Conservation (phyloP, 1,140 invertebrate genomes). For the Macrocentrus cingulum region DNA sequence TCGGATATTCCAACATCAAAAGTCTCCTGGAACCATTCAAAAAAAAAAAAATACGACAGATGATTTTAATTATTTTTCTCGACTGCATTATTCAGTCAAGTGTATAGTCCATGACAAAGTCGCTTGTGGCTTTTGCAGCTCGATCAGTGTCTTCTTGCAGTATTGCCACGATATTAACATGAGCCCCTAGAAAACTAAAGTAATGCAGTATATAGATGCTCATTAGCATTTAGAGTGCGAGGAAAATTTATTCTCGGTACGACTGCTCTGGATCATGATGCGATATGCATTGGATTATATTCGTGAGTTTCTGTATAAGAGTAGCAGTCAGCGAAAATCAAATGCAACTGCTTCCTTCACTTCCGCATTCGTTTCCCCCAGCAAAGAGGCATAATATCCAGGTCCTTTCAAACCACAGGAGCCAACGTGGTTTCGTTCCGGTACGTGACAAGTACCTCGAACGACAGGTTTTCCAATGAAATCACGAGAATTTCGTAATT, state of each 20-base stretch:
- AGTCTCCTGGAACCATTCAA: too few species aligned
- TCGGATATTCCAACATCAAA: too few species aligned
- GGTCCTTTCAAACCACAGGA: not conserved
- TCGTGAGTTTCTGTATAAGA: slow-evolving; percentile 14
- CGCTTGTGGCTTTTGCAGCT: not conserved
- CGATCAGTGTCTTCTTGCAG: not conserved
- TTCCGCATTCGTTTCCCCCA: not conserved
- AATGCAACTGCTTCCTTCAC: not conserved
- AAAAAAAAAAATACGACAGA: too few species aligned
- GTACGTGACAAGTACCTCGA: slow-evolving; percentile 3
- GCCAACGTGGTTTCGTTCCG: not conserved
- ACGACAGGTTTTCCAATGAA: not conserved
- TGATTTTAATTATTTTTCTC: too few species aligned
- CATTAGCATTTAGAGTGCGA: slow-evolving; percentile 48
- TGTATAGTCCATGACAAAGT: slow-evolving; percentile 15
- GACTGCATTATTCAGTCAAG: slow-evolving; percentile 7
- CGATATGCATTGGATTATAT: slow-evolving; percentile 45
- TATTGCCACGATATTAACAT: slow-evolving; percentile 1
- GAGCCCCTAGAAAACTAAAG: not conserved
- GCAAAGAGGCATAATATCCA: not conserved
- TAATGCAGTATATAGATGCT: slow-evolving; percentile 25
- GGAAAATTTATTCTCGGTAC: slow-evolving; percentile 41
- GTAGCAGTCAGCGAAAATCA: not conserved
- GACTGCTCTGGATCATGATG: slow-evolving; percentile 41
- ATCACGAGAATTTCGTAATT: too few species aligned